Evolutionary conservation across 2,113 vertebrate species (phyloP).

Genomic region (Engystomops pustulosus): DNA sequence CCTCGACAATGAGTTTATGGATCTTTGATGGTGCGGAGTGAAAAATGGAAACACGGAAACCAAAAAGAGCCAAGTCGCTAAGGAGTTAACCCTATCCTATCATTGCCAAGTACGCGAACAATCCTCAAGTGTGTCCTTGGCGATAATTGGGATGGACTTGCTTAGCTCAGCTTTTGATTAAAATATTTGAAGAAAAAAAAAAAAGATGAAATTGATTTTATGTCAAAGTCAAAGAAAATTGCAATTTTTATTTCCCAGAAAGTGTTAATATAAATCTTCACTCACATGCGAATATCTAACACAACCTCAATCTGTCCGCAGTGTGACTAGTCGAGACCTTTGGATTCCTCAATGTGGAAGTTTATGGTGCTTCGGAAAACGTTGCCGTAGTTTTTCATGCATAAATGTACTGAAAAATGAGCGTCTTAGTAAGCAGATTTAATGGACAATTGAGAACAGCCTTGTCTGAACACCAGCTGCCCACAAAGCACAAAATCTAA

Average conservation of each 20-base stretch:
- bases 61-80: no score
- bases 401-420: slow-evolving; percentile 55
- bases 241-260: neutral
- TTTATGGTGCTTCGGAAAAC: slow-evolving; percentile 16
- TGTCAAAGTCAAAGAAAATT: neutral
- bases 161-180: neutral
- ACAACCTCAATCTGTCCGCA: neutral
- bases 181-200: slow-evolving; percentile 21
- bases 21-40: no score
- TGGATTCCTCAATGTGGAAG: neutral
- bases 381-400: slow-evolving; percentile 39
- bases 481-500: slow-evolving; percentile 48
- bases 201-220: neutral
- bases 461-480: slow-evolving; percentile 52
- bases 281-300: slow-evolving; percentile 45
- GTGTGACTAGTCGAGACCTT: neutral
- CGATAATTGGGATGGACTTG: neutral
- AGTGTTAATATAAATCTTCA: slow-evolving; percentile 18
- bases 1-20: no score
- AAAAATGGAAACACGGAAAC: no score
- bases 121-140: slow-evolving; percentile 1
- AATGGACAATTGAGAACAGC: slow-evolving; percentile 54
- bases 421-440: slow-evolving; percentile 55
- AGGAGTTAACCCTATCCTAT: neutral
- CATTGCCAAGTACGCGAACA: neutral